Conservation (phyloP, 1,140 invertebrate species). For the Palaemon carinicauda region DNA sequence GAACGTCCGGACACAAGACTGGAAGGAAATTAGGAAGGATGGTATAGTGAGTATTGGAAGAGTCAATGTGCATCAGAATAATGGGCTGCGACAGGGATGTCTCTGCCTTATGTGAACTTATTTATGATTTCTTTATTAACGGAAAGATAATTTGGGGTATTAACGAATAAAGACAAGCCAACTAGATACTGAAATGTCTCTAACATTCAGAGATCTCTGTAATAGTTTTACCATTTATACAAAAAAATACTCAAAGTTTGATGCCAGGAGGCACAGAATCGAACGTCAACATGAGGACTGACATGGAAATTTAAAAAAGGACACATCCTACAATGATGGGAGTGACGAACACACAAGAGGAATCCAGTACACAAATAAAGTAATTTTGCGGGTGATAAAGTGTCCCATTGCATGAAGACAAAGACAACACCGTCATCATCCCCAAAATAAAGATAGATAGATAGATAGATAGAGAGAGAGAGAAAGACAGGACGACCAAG, state of each 20-base stretch:
- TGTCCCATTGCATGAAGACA: constrained; percentile 14
- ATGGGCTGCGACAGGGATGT: constrained; percentile 21
- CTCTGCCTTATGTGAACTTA: constrained; percentile 17
- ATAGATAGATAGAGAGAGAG: too few species aligned
- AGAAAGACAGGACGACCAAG: too few species aligned
- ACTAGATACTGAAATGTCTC: background rate
- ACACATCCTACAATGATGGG: too few species aligned
- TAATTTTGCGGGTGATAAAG: background rate
- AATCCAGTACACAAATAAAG: background rate
- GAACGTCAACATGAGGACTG: too few species aligned
- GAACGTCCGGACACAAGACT: too few species aligned
- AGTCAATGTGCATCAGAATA: constrained; percentile 22
- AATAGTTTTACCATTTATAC: too few species aligned
- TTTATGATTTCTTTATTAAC: background rate
- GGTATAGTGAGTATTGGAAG: background rate
- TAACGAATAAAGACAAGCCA: background rate
- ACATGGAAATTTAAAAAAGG: too few species aligned
- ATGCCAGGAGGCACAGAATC: too few species aligned
- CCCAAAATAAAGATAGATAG: background rate
- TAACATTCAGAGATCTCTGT: too few species aligned
- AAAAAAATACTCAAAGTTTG: too few species aligned
- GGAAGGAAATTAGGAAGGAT: too few species aligned
- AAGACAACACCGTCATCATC: constrained; percentile 42
- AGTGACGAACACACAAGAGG: too few species aligned
- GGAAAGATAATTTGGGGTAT: background rate